phyloP scores from a whole-genome alignment of 2,113 vertebrate genomes.

The Plotosus lineatus region DNA sequence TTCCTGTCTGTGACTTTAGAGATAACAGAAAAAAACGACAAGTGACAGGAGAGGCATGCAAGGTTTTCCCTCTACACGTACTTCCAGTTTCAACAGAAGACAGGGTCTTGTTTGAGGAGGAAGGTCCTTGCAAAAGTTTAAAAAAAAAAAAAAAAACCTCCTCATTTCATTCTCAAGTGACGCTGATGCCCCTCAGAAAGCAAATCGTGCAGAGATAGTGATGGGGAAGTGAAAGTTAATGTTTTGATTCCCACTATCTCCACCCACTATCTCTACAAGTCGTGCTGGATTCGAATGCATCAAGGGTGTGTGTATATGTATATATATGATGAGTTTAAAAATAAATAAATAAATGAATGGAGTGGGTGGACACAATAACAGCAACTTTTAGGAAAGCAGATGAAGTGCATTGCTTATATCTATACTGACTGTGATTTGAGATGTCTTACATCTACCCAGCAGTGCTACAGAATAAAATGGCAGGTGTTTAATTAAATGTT shows the following conservation, averaged over 20 bases:
- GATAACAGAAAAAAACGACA: background rate
- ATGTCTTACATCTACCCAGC: too few relatives aligned
- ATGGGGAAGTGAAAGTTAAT: constrained; percentile 41
- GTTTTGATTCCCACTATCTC: constrained; percentile 12
- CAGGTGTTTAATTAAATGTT: background rate
- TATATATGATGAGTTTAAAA: too few relatives aligned
- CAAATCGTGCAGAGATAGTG: background rate
- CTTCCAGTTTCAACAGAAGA: background rate
- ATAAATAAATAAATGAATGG: background rate
- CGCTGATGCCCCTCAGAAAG: background rate
- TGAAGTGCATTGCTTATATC: background rate
- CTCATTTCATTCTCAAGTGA: background rate
- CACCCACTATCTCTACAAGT: accelerated
- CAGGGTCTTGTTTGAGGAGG: background rate
- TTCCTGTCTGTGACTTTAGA: background rate
- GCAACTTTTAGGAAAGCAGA: background rate
- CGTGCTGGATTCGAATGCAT: too few relatives aligned
- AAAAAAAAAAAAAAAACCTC: background rate
- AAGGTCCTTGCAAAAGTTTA: background rate
- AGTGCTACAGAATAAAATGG: background rate
- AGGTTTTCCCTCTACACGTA: background rate
- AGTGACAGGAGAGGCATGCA: background rate
- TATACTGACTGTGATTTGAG: background rate
- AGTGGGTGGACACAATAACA: background rate
- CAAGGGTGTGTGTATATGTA: too few relatives aligned